Evolutionary conservation across 2,797 vertebrate species (phyloP).

Genomic region (Aldrovandia affinis): DNA sequence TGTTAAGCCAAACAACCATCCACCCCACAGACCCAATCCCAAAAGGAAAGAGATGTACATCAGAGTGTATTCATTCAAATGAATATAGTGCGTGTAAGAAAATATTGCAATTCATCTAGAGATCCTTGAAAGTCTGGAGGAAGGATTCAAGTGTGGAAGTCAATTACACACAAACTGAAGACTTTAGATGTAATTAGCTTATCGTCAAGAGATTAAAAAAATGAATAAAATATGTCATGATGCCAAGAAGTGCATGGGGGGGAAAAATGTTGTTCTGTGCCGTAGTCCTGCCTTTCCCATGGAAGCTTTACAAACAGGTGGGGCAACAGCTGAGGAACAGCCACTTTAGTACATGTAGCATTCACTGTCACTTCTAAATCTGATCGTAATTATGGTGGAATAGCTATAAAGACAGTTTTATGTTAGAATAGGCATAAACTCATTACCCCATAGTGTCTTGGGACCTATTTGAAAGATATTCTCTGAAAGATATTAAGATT

Average conservation of each 20-base stretch:
- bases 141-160: background rate
- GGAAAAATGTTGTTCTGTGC: background rate
- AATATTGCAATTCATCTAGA: background rate
- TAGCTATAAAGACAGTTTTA: too few relatives aligned
- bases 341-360: too few relatives aligned
- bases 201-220: background rate
- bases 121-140: background rate
- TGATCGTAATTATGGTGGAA: too few relatives aligned
- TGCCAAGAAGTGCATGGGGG: background rate
- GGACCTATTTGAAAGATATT: background rate
- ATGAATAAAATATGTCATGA: background rate
- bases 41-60: too few relatives aligned
- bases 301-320: too few relatives aligned
- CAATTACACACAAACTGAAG: background rate
- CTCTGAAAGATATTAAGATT: background rate
- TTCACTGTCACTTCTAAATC: too few relatives aligned
- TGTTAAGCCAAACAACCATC: background rate
- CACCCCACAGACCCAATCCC: too few relatives aligned
- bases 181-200: background rate
- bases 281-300: too few relatives aligned
- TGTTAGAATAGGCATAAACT: too few relatives aligned
- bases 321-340: too few relatives aligned
- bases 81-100: background rate
- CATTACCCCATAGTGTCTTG: too few relatives aligned
- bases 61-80: background rate